A percentile compares a stretch with the other conserved stretches of the same genome.
These are phyloP conservation scores for Rhynchonema sp. DNA, from an alignment of 2,888 invertebrate species.

Conservation along the genomic window DNA sequence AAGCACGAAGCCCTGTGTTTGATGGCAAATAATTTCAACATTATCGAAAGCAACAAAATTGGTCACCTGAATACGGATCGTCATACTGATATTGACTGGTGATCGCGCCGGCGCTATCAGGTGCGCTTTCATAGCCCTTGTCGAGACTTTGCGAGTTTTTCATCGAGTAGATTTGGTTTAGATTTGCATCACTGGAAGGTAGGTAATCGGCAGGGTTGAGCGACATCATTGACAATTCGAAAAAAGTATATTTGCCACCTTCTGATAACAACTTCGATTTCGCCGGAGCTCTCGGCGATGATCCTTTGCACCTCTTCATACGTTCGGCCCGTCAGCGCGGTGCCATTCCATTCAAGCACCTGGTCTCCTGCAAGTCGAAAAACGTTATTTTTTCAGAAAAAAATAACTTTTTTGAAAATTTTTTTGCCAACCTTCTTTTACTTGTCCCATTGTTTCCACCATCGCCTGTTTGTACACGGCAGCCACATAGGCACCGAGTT, in stretches of 20 bases:
- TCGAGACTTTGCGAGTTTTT: background rate
- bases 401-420: no score
- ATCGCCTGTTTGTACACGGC: constrained; percentile 39
- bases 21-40: no score
- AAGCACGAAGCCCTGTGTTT: no score
- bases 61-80: background rate
- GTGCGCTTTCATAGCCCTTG: constrained; percentile 5
- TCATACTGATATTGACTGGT: background rate
- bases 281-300: constrained; percentile 30
- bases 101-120: background rate
- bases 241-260: constrained; percentile 36
- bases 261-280: constrained; percentile 41
- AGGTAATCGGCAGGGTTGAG: no score
- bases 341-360: constrained; percentile 44
- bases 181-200: background rate
- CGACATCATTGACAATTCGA: no score
- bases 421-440: constrained; percentile 38
- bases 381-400: background rate
- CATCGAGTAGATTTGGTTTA: constrained; percentile 1
- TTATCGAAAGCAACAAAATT: no score
- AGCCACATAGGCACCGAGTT: constrained; percentile 40
- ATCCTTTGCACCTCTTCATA: constrained; percentile 42
- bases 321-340: constrained; percentile 38
- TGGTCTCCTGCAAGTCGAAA: constrained; percentile 36
- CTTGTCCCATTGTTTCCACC: constrained; percentile 39